These are phyloP conservation scores for Peromyscus polionotus DNA, from an alignment of 2,113 vertebrate genomes.

Conservation along the genomic window DNA sequence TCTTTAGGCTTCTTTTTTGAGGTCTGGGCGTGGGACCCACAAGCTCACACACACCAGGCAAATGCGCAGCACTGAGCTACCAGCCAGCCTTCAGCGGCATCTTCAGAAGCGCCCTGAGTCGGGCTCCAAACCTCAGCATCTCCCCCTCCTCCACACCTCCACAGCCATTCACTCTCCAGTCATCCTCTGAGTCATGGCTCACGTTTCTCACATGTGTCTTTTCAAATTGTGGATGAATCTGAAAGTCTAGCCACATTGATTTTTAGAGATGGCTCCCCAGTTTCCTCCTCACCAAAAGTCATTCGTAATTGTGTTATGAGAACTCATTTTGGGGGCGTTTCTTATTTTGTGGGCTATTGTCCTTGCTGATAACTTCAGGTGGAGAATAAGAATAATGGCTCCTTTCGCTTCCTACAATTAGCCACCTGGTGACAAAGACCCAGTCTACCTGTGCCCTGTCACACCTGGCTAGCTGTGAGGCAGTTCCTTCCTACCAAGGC, in stretches of 20 bases:
- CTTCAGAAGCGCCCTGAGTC: neutral
- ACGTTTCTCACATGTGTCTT: neutral
- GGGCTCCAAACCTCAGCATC: neutral
- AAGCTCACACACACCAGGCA: neutral
- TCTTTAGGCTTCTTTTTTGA: neutral
- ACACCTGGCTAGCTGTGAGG: neutral
- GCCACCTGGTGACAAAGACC: neutral
- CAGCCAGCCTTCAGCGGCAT: neutral
- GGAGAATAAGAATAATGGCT: neutral
- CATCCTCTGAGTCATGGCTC: neutral
- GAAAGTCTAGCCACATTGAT: conserved; percentile 67
- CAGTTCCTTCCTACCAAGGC: neutral
- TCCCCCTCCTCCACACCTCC: neutral
- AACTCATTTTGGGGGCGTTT: conserved; percentile 57
- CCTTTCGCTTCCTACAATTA: neutral
- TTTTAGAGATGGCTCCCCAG: conserved; percentile 10
- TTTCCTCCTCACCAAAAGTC: conserved; percentile 55
- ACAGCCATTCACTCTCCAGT: neutral
- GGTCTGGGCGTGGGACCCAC: neutral
- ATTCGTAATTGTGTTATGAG: conserved; percentile 57
- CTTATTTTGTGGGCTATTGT: neutral
- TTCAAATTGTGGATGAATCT: conserved; percentile 33
- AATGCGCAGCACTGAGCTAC: accelerated
- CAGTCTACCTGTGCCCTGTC: no score
- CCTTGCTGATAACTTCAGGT: neutral